A percentile compares a stretch with the other conserved stretches of the same genome.
Evolutionary conservation across 1,140 invertebrate species (phyloP).

Genomic region (Muscidifurax raptorellus): DNA sequence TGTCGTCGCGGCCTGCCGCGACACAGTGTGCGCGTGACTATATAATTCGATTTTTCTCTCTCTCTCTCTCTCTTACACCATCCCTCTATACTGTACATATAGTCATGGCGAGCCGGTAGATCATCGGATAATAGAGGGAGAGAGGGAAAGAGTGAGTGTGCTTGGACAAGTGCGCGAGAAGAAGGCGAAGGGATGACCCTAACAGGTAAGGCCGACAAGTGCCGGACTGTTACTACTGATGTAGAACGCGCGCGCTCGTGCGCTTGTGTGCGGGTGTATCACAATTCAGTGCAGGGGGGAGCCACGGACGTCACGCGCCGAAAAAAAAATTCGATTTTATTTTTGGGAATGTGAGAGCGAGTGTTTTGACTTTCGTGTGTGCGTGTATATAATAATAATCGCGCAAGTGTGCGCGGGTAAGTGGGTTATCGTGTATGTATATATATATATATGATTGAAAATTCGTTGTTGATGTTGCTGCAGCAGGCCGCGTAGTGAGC

Average conservation of each 20-base stretch:
- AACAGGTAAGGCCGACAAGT: constrained; percentile 63
- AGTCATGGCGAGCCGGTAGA: constrained; percentile 31
- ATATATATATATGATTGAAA: not conserved
- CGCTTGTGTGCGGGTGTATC: not conserved
- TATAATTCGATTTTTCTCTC: not conserved
- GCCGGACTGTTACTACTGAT: not conserved
- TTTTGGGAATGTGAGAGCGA: constrained; percentile 27
- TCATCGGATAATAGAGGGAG: not conserved
- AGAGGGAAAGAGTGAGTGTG: not conserved
- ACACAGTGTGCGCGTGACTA: constrained; percentile 3
- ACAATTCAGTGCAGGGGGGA: no score
- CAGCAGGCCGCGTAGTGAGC: no score
- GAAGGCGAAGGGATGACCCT: constrained; percentile 67
- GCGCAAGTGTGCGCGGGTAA: constrained; percentile 8
- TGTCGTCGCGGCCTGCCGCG: constrained; percentile 7
- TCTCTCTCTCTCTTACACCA: not conserved
- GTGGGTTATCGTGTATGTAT: constrained; percentile 36
- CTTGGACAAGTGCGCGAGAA: not conserved
- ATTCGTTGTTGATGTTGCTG: not conserved
- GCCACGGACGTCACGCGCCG: constrained; percentile 29
- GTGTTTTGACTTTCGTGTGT: constrained; percentile 26
- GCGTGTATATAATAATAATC: no score
- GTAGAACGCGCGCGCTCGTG: not conserved
- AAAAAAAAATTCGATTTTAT: constrained; percentile 36
- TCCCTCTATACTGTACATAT: not conserved